Base-by-base conservation (phyloP, 1,140 invertebrate genomes). In the Temnothorax nylanderi region DNA sequence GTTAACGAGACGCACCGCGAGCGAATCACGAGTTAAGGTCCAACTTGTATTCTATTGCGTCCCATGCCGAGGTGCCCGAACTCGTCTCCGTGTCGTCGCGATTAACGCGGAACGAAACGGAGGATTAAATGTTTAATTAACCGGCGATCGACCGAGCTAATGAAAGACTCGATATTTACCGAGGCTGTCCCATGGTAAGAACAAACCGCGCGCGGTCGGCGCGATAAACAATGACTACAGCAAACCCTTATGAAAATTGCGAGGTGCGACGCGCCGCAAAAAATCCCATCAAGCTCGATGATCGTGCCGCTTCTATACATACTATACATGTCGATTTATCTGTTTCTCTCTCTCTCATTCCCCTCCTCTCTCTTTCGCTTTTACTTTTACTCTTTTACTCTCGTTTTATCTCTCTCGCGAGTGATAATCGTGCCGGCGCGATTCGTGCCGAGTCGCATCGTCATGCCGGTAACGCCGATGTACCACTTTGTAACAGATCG, bases 251-350 rank as follows among this genome's bases (percentile, higher is more conserved):
- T 78, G 81, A 81, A 89, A 90, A 90, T 90, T 82, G 60, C 21
- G 62, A 75, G 54, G 75, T 74, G 64, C 64, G 75, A 56, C 41
- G 41, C 56, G 18, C 44, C 62, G 71, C 60, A 87, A 90, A 90
- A 90, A 90, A 85, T 84, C 47, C 76, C 85, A 90, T 90, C 89
- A 69, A n/a, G 74, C 76, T 41, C 81, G 88, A 89, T 89, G 88
- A 89, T 89, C 85, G 56, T 84, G 85, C 78, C 78, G 60, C 51
- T 80, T 86, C 47, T 77, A 85, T 85, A 62, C 82, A 64, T 76
- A 58, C 74, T 72, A 51, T 76, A 58, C 74, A 49, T 80, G 64
- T 54, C 64, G 64, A 80, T 86, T 78, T 78, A 86, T 86, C 76
- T 21, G 10, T 75, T 72, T 60, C 18, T 75, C 21, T 60, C 80